Base-by-base conservation (phyloP, 2,888 invertebrate genomes). In the Philaethria dido region DNA sequence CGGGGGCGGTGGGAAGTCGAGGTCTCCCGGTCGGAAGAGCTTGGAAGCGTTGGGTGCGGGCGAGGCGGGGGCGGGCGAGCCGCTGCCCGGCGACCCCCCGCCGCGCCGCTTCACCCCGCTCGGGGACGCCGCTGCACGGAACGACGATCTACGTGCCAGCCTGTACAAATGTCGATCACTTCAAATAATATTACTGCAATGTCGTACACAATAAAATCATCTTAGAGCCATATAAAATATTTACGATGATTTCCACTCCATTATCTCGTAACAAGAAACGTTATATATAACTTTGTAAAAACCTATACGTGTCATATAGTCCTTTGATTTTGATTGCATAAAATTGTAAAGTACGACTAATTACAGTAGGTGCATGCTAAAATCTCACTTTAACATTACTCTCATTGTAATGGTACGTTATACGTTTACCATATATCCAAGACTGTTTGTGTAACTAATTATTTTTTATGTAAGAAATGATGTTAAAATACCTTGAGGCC, bases 61-160 rank as follows among this genome's bases (percentile, higher is more conserved):
- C 1, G 91, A 91, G 4, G 91, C 87, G 72, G 92, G 91, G 67
- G 92, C 89, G 54, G 92, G 90, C 5, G 89, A 88, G 55, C 83
- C 83, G 71, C 85, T 80, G 69, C 86, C 85, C 3, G 91, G 88
- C 13, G 88, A 88, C 8, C 90, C 89, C 47, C 89, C 90, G 69
- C 90, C 90, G 75, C 92, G 89, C 22, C 92, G 84, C 81, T 92
- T 92, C 78, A 91, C 89, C 54, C 90, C 91, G 75, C 88, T 80
- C 18, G 89, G 84, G 9, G 84, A 81, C 42, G 93, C 72, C 2
- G 80, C 75, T 45, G 94, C 86, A 66, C 96, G 93, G 86, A 96
- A 94, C 22, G 95, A 94, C 0, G 95, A 96, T 52, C 95, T 93
- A 42, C 95, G 91, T 8, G 96, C 94, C 80, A 96, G 93, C 75